Evolutionary conservation across 2,888 invertebrate species (phyloP).

Genomic region (Eupsilia transversa): DNA sequence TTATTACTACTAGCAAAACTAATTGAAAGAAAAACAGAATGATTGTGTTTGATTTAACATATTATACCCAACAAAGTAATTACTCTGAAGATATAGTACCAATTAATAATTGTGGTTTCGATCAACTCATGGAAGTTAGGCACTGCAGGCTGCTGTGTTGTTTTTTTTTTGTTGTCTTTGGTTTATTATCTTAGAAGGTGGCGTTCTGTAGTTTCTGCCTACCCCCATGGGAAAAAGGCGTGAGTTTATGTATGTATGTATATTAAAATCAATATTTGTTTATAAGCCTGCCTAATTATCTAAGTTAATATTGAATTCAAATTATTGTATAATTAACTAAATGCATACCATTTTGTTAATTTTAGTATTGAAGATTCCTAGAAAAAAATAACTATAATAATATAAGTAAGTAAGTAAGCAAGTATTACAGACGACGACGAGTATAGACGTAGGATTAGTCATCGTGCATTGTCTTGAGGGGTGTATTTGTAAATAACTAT

Average conservation of each 20-base stretch:
- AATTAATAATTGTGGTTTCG: background rate
- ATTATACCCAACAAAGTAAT: background rate
- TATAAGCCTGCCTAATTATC: background rate
- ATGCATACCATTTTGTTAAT: too few species aligned
- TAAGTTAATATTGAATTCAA: background rate
- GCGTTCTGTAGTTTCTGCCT: too few species aligned
- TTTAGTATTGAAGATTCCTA: background rate
- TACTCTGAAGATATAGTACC: background rate
- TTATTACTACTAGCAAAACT: background rate
- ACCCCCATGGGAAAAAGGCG: too few species aligned
- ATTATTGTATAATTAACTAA: too few species aligned
- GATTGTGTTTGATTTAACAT: background rate
- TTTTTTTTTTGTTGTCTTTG: background rate
- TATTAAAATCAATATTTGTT: background rate
- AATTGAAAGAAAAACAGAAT: background rate
- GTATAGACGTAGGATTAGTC: constrained; percentile 24
- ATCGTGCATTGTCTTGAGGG: constrained; percentile 23
- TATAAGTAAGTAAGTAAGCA: too few species aligned
- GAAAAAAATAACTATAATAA: background rate
- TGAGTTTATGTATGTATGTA: too few species aligned
- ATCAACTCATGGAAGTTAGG: background rate
- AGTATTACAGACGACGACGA: too few species aligned
- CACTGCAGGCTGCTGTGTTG: background rate
- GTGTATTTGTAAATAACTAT: constrained; percentile 52
- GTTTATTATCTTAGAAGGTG: background rate